Evolutionary conservation across 1,140 invertebrate genomes (phyloP), one percentile per base, ranked within the genome.

Genomic region (Physella acuta): DNA sequence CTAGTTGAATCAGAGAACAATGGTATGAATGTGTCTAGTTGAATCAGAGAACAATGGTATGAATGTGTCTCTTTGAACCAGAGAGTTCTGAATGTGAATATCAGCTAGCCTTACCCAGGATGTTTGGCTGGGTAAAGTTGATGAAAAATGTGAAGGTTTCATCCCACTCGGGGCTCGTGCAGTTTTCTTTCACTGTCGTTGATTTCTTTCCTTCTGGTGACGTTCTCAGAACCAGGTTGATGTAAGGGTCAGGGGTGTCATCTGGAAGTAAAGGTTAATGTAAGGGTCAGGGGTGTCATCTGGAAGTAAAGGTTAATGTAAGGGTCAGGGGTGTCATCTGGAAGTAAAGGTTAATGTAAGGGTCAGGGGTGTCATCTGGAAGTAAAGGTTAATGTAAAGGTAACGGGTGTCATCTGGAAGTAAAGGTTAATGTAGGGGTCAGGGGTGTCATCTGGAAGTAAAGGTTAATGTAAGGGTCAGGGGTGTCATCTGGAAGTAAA

Each of bases 221-320:
- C 0, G 78, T 83, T 31, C 77, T 79, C 17, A 87, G 76, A 30
- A 73, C 68, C n/a, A 87, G 67, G 14, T 78, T 71, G 0, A 87
- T 76, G 73, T 86, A 87, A 0, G 86, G 85, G 73, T 87, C 86
- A 8, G 86, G 86, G 2, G 81, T 86, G 73, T 87, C 85, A 66
- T 87, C 86, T 87, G 75, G 16, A 0, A 30, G 16, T 30, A 34
- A 34, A 11, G 58, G 14, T 11, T 30, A 17, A 34, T 11, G 33
- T 60, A 34, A n/a, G 11, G 33, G 11, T 30, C 4, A 34, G 3
- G 30, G 8, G 26, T 16, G 11, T 14, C 14, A 30, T 3, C 5
- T 20, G 14, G 30, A 20, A 49, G 61, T 16, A 39, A 63, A 4
- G 37, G 28, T 16, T 24, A 5, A 37, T 4, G 16, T 16, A 49